These are phyloP conservation scores for Tethya wilhelma DNA, from an alignment of 37 sponge, comb jelly and placozoan genomes.

Conservation along the genomic window DNA sequence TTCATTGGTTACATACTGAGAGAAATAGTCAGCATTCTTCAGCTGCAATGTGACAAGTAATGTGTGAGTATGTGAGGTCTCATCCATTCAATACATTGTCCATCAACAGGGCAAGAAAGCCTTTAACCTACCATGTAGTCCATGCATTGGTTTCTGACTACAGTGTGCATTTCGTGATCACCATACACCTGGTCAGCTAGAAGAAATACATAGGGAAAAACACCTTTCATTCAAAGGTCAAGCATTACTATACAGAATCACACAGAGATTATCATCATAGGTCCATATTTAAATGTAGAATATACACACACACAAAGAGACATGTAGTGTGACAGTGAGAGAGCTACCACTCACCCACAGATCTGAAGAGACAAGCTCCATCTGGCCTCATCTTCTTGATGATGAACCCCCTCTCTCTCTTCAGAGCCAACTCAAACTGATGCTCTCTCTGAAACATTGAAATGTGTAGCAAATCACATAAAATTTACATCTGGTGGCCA, in stretches of 20 bases:
- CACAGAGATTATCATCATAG: no score
- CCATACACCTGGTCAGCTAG: conserved; percentile 98
- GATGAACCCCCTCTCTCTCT: conserved; percentile 76
- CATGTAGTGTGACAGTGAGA: neutral
- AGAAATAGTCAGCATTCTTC: conserved; percentile 96
- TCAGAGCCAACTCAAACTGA: conserved; percentile 87
- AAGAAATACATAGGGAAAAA: neutral
- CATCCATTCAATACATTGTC: neutral
- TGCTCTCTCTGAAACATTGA: conserved; percentile 72
- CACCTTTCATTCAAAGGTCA: neutral
- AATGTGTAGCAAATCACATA: no score
- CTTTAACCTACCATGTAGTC: conserved; percentile 89
- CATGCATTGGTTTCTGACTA: conserved; percentile 84
- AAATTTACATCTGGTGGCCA: no score
- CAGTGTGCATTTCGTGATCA: conserved; percentile 95
- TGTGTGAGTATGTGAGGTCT: neutral
- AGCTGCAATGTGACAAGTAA: conserved; percentile 61
- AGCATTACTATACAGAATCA: no score
- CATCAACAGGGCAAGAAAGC: neutral
- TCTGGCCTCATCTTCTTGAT: conserved; percentile 89
- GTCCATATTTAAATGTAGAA: no score
- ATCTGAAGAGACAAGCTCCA: conserved; percentile 95
- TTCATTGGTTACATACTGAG: conserved; percentile 95
- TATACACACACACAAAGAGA: neutral
- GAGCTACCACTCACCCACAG: conserved; percentile 69